A percentile compares a stretch with the other conserved stretches of the same genome.
Conservation (phyloP, 92 coral and sea anemone species). For the Meandrina meandrites region DNA sequence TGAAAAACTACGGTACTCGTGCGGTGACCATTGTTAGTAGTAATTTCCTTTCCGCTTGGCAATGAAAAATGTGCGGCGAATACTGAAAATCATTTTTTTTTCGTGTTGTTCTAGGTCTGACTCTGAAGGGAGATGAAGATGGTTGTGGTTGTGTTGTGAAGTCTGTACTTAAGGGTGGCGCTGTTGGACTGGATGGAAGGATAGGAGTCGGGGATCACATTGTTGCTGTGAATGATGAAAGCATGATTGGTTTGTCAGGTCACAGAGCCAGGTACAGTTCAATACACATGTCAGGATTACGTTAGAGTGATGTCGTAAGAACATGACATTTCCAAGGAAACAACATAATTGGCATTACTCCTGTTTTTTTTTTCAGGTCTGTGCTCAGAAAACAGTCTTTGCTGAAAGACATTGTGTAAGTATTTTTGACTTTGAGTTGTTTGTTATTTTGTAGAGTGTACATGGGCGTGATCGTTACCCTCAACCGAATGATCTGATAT, state of each 20-base stretch:
- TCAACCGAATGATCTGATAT: not conserved
- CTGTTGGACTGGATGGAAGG: slow-evolving; percentile 88
- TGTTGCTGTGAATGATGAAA: slow-evolving; percentile 89
- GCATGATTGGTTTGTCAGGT: slow-evolving; percentile 85
- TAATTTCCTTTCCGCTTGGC: too few species aligned
- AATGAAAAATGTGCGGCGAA: too few species aligned
- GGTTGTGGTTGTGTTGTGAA: slow-evolving; percentile 94
- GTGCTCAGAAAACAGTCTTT: slow-evolving; percentile 93
- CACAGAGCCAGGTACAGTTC: slow-evolving; percentile 78
- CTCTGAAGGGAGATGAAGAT: slow-evolving; percentile 86
- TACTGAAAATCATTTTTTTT: not conserved
- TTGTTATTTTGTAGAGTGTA: not conserved
- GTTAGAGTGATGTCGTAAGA: not conserved
- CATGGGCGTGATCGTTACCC: too few species aligned
- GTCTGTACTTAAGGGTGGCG: slow-evolving; percentile 91
- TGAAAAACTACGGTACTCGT: too few species aligned
- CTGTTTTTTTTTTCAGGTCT: slow-evolving; percentile 58
- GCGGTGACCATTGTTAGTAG: too few species aligned
- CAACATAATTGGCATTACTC: not conserved
- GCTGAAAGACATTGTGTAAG: slow-evolving; percentile 92
- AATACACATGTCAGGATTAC: not conserved
- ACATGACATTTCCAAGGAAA: not conserved
- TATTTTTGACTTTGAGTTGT: not conserved
- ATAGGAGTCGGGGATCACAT: slow-evolving; percentile 95
- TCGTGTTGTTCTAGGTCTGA: slow-evolving; percentile 53